Base-by-base conservation (phyloP, 1,140 invertebrate species). In the Danaus melanippus region DNA sequence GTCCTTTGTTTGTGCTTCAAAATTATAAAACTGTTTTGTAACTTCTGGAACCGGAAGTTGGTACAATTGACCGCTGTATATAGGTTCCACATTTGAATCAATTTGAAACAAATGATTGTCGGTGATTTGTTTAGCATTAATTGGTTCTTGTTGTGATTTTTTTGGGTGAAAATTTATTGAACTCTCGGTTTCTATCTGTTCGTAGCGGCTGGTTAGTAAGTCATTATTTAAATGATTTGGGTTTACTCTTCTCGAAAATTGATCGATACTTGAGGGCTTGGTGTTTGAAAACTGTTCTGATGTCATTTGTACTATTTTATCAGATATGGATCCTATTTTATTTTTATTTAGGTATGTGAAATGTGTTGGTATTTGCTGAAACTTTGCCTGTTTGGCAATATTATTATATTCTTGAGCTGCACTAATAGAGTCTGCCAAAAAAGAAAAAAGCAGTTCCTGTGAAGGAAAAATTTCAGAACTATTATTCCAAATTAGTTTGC, bases 1-100 rank as follows among this genome's bases (percentile, higher is more conserved):
- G 67, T 56, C 42, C 58, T 63, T 63, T 10, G 32, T 52, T 48
- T 53, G 55, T 4, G 39, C 43, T 1, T 69, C 76, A 42, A 60
- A 55, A 52, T 86, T 86, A 57, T 80, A 82, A 54, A 81, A 69
- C 60, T 84, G 71, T 45, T 64, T 70, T 10, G 76, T 84, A 6
- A 86, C 80, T 42, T 78, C 73, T 47, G 80, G 80, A 32, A 86
- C 80, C 21, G 80, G 68, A 10, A 74, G 66, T 60, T 84, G 71
- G 49, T 86, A 86, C 45, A 86, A 53, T 64, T 86, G 83, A 9
- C 83, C 83, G 60, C 83, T 86, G 53, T 82, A 83, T 61, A 83
- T 59, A 42, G 77, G 68, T 12, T 74, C 72, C 50, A 54, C 56
- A 56, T 66, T 66, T 48, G 46, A 47, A 46, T n/a, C 49, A 9